Evolutionary conservation across 2,113 vertebrate genomes (phyloP), one percentile per base, ranked within the genome.

Genomic region (Barbus barbus): DNA sequence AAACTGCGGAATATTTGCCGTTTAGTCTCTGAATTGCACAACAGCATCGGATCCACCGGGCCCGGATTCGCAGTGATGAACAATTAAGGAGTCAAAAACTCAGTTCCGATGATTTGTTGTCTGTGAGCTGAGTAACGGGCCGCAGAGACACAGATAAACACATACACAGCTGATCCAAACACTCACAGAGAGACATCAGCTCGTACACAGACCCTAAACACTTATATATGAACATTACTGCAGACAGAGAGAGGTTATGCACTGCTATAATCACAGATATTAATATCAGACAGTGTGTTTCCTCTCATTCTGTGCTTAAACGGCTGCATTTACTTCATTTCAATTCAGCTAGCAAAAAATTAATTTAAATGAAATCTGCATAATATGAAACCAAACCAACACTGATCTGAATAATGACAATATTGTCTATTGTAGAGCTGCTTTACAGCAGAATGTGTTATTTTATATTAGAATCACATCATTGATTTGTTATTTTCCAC

Each of bases 71-170:
- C 31, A 36, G 8, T 22, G 24, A 26, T 11, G 16, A 51, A 28
- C 24, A 48, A 36, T 36, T 22, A 36, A 36, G 3, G 65, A 69
- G 8, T 11, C 0, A 5, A 11, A 56, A n/a, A 24, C 75, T 4
- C 5, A 18, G 11, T 20, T n/a, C 2, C 20, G 16, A 6, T 2
- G 0, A 53, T 36, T 56, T 16, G 5, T 36, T 1, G 31, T 36
- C 5, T 36, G 51, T 24, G 9, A n/a, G n/a, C n/a, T 36, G 33
- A 13, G 2, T 88, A 77, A 82, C 89, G 87, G 12, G 71, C 81
- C 36, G 71, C 85, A 67, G 81, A 28, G 9, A 79, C 26, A 31
- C 36, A 73, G 31, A 31, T 26, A 28, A 72, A 65, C 48, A 67
- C 11, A 61, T 3, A 44, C 41, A 44, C n/a, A n/a, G n/a, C n/a